Conservation (phyloP, 2,113 vertebrate species). For the Rhipidura dahli region DNA sequence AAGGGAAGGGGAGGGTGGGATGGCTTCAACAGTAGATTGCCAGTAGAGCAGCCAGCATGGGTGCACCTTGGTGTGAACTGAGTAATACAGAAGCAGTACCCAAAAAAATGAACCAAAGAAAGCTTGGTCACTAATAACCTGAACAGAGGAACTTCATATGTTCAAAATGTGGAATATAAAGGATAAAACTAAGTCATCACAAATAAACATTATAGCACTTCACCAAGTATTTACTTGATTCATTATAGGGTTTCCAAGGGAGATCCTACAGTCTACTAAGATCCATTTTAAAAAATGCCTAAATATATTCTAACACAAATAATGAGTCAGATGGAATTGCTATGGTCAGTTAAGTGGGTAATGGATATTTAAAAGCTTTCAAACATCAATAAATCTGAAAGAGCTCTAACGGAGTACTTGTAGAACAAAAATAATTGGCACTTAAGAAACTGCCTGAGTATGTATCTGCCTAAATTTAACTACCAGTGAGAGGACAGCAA, state of each 20-base stretch:
- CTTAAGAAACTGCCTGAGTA: background rate
- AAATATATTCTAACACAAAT: conserved; percentile 47
- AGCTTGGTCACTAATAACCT: background rate
- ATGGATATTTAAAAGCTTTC: conserved; percentile 53
- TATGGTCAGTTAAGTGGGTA: conserved; percentile 42
- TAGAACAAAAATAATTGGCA: conserved; percentile 33
- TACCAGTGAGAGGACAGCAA: background rate
- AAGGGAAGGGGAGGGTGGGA: background rate
- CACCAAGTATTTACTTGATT: conserved; percentile 7
- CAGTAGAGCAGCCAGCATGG: background rate
- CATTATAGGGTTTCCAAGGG: conserved; percentile 19
- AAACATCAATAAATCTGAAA: conserved; percentile 49
- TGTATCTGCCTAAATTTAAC: conserved; percentile 3
- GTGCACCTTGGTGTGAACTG: background rate
- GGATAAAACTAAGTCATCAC: background rate
- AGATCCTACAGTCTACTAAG: background rate
- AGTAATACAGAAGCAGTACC: background rate
- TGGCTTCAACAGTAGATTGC: background rate
- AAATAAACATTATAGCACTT: background rate
- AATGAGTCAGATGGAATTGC: conserved; percentile 46
- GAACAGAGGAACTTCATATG: background rate
- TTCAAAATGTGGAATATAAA: background rate
- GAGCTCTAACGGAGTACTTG: conserved; percentile 5
- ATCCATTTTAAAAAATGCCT: conserved; percentile 3
- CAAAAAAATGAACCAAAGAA: background rate